Percentiles rank a stretch among this genome's conserved stretches.
Conservation (phyloP, 2,888 invertebrate genomes). For the Papilio elwesi region DNA sequence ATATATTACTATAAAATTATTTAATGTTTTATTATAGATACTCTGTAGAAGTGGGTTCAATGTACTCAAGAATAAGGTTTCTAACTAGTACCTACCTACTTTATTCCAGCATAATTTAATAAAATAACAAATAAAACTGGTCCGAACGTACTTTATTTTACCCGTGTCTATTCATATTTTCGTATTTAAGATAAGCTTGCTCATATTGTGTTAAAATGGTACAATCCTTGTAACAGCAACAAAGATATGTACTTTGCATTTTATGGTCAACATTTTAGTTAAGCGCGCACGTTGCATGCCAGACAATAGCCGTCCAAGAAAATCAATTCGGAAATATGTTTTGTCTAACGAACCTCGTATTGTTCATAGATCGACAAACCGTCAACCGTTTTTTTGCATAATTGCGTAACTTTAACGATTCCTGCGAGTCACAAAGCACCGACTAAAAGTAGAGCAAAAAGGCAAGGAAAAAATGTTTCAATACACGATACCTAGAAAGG, state of each 20-base stretch:
- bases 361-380: constrained; percentile 52
- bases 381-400: constrained; percentile 79
- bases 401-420: constrained; percentile 74
- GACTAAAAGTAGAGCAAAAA: constrained; percentile 79
- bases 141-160: constrained; percentile 8
- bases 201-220: constrained; percentile 28
- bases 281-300: constrained; percentile 53
- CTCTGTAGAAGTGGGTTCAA: too few species aligned
- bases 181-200: constrained; percentile 14
- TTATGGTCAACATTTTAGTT: constrained; percentile 51
- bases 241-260: constrained; percentile 51
- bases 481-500: constrained; percentile 78
- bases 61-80: constrained; percentile 7
- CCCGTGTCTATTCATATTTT: constrained; percentile 23
- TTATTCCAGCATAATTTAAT: constrained; percentile 35
- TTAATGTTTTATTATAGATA: too few species aligned
- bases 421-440: constrained; percentile 60
- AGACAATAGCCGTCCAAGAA: constrained; percentile 59
- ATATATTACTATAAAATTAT: too few species aligned
- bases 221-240: constrained; percentile 31
- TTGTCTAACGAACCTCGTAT: constrained; percentile 53
- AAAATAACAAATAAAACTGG: neutral
- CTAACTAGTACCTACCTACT: constrained; percentile 13
- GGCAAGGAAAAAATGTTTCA: constrained; percentile 55
- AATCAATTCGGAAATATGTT: constrained; percentile 53